Evolutionary conservation across 2,888 invertebrate species (phyloP), one percentile per base, ranked within the genome.

Genomic region (Spisula subtruncata): DNA sequence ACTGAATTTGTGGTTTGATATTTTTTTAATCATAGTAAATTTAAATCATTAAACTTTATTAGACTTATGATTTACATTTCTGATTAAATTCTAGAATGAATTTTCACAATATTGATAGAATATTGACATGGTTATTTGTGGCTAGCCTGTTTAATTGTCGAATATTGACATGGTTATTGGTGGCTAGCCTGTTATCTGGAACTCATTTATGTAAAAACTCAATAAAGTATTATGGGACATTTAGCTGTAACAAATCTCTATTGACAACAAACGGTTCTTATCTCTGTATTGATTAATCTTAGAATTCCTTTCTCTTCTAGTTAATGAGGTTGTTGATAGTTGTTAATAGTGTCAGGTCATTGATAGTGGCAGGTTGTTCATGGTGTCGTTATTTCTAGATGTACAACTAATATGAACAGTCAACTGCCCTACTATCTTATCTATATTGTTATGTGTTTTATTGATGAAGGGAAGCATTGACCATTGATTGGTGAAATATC

Each of bases 281-380:
- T 80, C 51, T 80, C 41, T 75, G 2, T 85, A 85, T 85, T 85
- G 85, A 85, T 85, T 85, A 32, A 12, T 51, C 51, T 25, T 54
- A 79, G 20, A 85, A 75, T 51, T 83, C 71, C 84, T 71, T 66
- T 84, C 48, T 12, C n/a, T 71, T 48, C 25, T 8, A 18, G 56
- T 20, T 6, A 25, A n/a, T 66, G 48, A 48, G 12, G 66, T 29
- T 48, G 29, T 84, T 84, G 41, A 41, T 41, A 8, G 41, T 41
- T 41, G 41, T 41, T 41, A 8, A 41, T 41, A 8, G 8, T 41
- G 41, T 41, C 41, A 41, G 2, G 41, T 41, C 41, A 8, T 41
- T 41, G 41, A 41, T 41, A 8, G 8, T 41, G 41, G 2, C 8
- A 41, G 2, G 41, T 20, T 20, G 56, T 20, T 6, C 12, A n/a